phyloP scores from a whole-genome alignment of 2,113 vertebrate genomes.

The Bos javanicus region DNA sequence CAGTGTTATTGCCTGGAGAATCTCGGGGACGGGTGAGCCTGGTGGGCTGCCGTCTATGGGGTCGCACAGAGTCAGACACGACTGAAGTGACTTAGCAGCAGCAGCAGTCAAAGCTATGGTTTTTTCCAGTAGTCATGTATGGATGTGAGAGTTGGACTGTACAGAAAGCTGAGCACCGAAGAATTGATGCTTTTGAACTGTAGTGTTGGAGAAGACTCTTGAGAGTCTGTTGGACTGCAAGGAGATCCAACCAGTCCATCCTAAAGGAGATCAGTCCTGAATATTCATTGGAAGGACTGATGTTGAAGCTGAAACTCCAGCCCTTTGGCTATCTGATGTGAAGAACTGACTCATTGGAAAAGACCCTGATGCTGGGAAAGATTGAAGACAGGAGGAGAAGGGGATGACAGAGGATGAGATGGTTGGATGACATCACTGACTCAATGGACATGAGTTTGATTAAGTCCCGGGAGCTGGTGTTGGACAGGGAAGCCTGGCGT shows the following conservation, averaged over 20 bases:
- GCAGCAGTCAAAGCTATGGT: too few species aligned
- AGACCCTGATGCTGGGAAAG: not conserved
- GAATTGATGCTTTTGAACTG: not conserved
- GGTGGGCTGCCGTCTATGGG: too few species aligned
- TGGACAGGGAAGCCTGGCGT: not conserved
- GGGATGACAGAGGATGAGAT: not conserved
- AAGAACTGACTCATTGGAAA: not conserved
- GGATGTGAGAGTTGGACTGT: not conserved
- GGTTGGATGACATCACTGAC: not conserved
- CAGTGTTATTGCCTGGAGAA: too few species aligned
- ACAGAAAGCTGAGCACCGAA: not conserved
- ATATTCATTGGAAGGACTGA: not conserved
- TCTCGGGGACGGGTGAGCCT: too few species aligned
- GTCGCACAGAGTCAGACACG: too few species aligned
- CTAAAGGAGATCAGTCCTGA: not conserved
- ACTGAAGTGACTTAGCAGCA: too few species aligned
- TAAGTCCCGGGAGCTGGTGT: accelerated
- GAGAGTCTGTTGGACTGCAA: not conserved
- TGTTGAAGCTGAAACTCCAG: not conserved
- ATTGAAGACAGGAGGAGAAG: not conserved
- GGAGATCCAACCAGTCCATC: not conserved
- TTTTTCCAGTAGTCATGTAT: not conserved
- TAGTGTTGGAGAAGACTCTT: not conserved
- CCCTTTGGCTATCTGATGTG: not conserved
- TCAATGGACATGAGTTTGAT: not conserved